These are phyloP conservation scores for Byasa hedistus DNA, from an alignment of 2,888 invertebrate genomes.

Conservation along the genomic window DNA sequence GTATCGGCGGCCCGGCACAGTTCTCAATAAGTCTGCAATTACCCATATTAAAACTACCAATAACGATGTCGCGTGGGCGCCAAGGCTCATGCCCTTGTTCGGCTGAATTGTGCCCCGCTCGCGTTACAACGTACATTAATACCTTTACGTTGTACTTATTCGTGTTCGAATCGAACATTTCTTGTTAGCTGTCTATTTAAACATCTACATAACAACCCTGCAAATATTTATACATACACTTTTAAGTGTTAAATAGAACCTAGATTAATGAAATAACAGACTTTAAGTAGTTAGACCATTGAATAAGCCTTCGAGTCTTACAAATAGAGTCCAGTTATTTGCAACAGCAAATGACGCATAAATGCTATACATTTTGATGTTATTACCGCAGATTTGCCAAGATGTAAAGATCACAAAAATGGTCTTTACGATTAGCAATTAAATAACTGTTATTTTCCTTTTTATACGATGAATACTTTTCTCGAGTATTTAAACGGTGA, in stretches of 20 bases:
- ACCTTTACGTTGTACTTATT: conserved; percentile 47
- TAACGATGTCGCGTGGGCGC: conserved; percentile 62
- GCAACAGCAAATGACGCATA: conserved; percentile 7
- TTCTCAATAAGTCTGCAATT: conserved; percentile 73
- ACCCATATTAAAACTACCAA: conserved; percentile 71
- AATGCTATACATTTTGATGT: conserved; percentile 8
- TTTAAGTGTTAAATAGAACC: conserved; percentile 11
- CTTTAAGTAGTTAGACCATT: not conserved
- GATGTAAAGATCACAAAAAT: not conserved
- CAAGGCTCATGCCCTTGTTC: conserved; percentile 68
- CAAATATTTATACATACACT: conserved; percentile 14
- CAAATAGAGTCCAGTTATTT: not conserved
- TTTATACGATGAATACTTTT: conserved; percentile 2
- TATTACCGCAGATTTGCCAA: conserved; percentile 8
- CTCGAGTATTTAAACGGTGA: not conserved
- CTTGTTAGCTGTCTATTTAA: conserved; percentile 25
- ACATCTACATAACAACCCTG: conserved; percentile 9
- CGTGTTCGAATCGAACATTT: conserved; percentile 20
- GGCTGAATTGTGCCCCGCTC: conserved; percentile 61
- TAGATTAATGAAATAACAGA: conserved; percentile 5
- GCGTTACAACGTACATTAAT: conserved; percentile 49
- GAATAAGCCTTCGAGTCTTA: not conserved
- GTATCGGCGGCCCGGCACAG: conserved; percentile 51
- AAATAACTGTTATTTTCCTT: conserved; percentile 7
- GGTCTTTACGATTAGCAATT: conserved; percentile 9